Conservation (phyloP, 2,888 invertebrate genomes). For the Noctua fimbriata region DNA sequence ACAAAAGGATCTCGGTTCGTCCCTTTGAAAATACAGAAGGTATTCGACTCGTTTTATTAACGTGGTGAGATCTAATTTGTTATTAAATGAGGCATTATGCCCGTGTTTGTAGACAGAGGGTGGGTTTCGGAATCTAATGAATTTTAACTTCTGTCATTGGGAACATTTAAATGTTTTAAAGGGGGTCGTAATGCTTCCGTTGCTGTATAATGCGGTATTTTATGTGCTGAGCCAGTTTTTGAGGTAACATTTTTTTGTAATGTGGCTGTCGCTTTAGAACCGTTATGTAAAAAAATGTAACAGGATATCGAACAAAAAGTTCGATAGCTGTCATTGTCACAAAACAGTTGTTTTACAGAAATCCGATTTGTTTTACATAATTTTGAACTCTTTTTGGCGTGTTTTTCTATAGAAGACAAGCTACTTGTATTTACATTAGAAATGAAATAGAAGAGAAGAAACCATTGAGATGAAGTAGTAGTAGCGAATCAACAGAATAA, state of each 20-base stretch:
- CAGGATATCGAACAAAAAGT: constrained; percentile 62
- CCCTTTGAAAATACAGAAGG: constrained; percentile 61
- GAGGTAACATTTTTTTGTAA: constrained; percentile 51
- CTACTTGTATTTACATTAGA: neutral
- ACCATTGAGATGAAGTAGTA: neutral
- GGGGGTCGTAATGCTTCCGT: constrained; percentile 78
- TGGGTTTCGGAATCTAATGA: constrained; percentile 84
- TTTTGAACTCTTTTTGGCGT: neutral
- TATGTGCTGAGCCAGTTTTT: constrained; percentile 58
- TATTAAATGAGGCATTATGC: constrained; percentile 88
- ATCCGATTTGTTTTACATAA: constrained; percentile 39
- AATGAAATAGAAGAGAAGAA: neutral
- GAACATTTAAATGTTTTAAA: constrained; percentile 84
- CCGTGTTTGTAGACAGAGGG: constrained; percentile 81
- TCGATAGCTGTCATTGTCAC: constrained; percentile 4
- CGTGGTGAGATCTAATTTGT: constrained; percentile 86
- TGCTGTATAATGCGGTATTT: constrained; percentile 63
- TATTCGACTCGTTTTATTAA: constrained; percentile 75
- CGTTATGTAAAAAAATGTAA: constrained; percentile 59
- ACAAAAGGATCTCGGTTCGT: constrained; percentile 68
- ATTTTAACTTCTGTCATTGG: constrained; percentile 84
- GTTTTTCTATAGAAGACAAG: neutral
- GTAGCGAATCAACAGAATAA: neutral
- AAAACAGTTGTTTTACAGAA: constrained; percentile 43
- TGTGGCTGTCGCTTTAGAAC: constrained; percentile 42